These are phyloP conservation scores for Metaphire vulgaris DNA, from an alignment of 1,140 invertebrate genomes.

Conservation along the genomic window DNA sequence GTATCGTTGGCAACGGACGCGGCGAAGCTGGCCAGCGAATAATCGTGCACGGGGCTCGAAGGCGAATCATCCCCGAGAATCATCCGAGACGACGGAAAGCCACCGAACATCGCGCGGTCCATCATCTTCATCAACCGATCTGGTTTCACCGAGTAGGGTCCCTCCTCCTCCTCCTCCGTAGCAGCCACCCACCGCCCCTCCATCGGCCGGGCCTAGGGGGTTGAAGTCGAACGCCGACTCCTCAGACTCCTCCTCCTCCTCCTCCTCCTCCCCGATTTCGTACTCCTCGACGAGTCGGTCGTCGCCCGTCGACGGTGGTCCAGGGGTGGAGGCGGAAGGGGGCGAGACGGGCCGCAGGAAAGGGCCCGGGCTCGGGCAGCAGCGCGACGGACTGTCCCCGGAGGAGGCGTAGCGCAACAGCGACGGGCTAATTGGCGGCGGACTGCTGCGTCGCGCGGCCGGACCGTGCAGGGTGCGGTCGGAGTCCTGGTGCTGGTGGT, in stretches of 20 bases:
- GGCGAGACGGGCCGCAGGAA: background rate
- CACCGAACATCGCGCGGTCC: too few relatives aligned
- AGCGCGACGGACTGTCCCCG: conserved; percentile 16
- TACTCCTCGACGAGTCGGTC: background rate
- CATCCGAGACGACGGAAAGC: too few relatives aligned
- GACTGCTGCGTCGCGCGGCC: conserved; percentile 13
- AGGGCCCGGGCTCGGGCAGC: too few relatives aligned
- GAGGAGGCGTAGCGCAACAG: conserved; percentile 22
- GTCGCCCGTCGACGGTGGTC: background rate
- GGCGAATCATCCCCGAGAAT: too few relatives aligned
- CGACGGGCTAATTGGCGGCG: conserved; percentile 19
- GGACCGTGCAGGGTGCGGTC: conserved; percentile 5
- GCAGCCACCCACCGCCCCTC: too few relatives aligned
- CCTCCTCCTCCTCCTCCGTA: too few relatives aligned
- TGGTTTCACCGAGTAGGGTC: too few relatives aligned
- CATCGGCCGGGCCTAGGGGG: background rate
- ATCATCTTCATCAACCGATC: too few relatives aligned
- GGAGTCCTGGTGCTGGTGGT: background rate
- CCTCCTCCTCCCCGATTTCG: background rate
- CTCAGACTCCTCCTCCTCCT: too few relatives aligned
- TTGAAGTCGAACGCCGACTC: background rate
- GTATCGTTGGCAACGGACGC: conserved; percentile 49
- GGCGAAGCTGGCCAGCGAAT: conserved; percentile 44
- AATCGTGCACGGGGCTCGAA: background rate
- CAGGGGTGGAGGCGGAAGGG: background rate